Percentiles rank a stretch among this genome's conserved stretches.
phyloP scores from a whole-genome alignment of 1,140 invertebrate species.

The Ylistrum balloti region DNA sequence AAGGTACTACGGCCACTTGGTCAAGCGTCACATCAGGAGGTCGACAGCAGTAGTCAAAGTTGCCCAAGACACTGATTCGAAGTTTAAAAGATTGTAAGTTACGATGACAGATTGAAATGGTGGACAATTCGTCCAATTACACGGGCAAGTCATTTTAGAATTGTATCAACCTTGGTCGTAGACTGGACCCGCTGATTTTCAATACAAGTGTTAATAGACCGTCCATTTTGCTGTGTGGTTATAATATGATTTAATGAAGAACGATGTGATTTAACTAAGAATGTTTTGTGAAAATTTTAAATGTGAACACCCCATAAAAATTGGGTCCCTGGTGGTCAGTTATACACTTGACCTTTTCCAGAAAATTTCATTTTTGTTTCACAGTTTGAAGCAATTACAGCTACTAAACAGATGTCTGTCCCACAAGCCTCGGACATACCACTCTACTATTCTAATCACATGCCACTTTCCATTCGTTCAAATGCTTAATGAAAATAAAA shows the following conservation, averaged over 20 bases:
- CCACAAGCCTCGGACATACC: not conserved
- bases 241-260: slow-evolving; percentile 40
- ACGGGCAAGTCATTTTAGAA: not conserved
- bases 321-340: not conserved
- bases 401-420: not conserved
- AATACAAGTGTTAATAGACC: not conserved
- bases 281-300: not conserved
- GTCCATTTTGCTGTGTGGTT: not conserved
- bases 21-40: not conserved
- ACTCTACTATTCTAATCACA: not conserved
- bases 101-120: not conserved
- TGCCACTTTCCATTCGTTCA: not conserved
- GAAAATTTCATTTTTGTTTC: slow-evolving; percentile 21
- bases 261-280: not conserved
- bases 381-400: not conserved
- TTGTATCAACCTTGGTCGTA: not conserved
- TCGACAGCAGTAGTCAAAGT: not conserved
- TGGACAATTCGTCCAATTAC: slow-evolving; percentile 19
- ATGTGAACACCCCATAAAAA: not conserved
- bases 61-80: not conserved
- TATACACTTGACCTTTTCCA: not conserved
- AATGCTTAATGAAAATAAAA: slow-evolving; percentile 34
- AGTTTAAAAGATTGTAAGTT: slow-evolving; percentile 22
- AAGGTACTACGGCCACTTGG: slow-evolving; percentile 24
- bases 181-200: not conserved